Percentiles rank a stretch among this genome's conserved stretches.
These are phyloP conservation scores for Beris morrisii DNA, from an alignment of 2,888 invertebrate species.

Conservation along the genomic window DNA sequence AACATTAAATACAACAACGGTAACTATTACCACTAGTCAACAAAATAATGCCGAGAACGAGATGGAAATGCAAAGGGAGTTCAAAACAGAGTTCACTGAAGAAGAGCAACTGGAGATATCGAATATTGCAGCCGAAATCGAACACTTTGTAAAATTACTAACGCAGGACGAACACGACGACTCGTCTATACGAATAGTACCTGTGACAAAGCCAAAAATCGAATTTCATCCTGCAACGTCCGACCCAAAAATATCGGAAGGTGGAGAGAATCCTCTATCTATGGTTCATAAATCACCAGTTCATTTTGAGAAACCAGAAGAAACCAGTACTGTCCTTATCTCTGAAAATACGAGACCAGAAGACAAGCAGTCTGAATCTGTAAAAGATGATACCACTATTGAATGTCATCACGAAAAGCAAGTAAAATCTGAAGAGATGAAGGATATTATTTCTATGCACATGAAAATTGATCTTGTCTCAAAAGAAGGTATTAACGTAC, in stretches of 20 bases:
- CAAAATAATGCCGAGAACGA: slow-evolving; percentile 9
- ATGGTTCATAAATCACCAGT: too few relatives aligned
- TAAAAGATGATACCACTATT: too few relatives aligned
- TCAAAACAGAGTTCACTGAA: slow-evolving; percentile 23
- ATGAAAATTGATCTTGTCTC: not conserved
- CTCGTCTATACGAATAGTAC: slow-evolving; percentile 13
- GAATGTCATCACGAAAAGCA: too few relatives aligned
- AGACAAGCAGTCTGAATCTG: too few relatives aligned
- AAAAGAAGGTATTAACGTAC: too few relatives aligned
- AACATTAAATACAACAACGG: not conserved
- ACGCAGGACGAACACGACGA: slow-evolving; percentile 34
- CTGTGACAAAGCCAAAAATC: not conserved
- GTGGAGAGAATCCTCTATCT: not conserved
- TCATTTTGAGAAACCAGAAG: too few relatives aligned
- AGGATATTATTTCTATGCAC: too few relatives aligned
- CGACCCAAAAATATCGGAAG: slow-evolving; percentile 31
- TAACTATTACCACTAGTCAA: slow-evolving; percentile 6
- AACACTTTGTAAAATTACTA: slow-evolving; percentile 46
- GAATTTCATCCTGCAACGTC: too few relatives aligned
- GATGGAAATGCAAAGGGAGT: slow-evolving; percentile 28
- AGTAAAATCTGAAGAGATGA: not conserved
- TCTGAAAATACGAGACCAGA: too few relatives aligned
- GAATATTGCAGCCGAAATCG: slow-evolving; percentile 50
- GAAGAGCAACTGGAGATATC: slow-evolving; percentile 43
- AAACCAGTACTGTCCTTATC: too few relatives aligned